Evolutionary conservation across 2,888 invertebrate species (phyloP).

Genomic region (Myathropa florea): DNA sequence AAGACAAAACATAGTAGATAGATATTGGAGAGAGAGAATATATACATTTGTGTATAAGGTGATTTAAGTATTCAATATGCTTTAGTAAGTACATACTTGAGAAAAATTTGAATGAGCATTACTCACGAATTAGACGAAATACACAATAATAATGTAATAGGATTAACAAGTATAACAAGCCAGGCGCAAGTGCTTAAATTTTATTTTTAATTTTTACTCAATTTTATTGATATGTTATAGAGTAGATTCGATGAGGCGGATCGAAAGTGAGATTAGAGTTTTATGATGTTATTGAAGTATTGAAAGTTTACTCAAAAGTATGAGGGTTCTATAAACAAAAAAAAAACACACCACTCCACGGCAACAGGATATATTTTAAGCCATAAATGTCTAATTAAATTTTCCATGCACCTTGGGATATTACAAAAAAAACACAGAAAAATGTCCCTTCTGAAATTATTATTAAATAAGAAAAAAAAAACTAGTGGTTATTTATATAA

Average conservation of each 20-base stretch:
- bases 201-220: conserved; percentile 36
- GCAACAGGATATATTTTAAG: conserved; percentile 46
- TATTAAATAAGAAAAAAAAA: conserved; percentile 14
- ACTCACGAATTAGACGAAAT: conserved; percentile 26
- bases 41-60: conserved; percentile 13
- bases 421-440: conserved; percentile 12
- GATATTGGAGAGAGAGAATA: conserved; percentile 43
- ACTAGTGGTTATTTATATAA: conserved; percentile 49
- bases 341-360: conserved; percentile 22
- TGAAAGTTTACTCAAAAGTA: neutral
- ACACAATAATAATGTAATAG: conserved; percentile 55
- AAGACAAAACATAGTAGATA: conserved; percentile 61
- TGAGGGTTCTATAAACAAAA: conserved; percentile 2
- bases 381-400: conserved; percentile 19
- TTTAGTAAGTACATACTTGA: conserved; percentile 35
- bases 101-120: neutral
- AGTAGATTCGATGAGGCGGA: conserved; percentile 9
- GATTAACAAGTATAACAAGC: neutral
- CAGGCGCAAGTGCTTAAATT: conserved; percentile 32
- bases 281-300: conserved; percentile 1
- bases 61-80: conserved; percentile 46
- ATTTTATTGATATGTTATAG: conserved; percentile 40
- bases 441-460: conserved; percentile 22
- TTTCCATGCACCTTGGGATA: conserved; percentile 40
- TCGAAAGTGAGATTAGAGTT: conserved; percentile 14